Percentiles rank a stretch among this genome's conserved stretches.
Evolutionary conservation across 2,888 invertebrate genomes (phyloP).

Genomic region (Carcina quercana): DNA sequence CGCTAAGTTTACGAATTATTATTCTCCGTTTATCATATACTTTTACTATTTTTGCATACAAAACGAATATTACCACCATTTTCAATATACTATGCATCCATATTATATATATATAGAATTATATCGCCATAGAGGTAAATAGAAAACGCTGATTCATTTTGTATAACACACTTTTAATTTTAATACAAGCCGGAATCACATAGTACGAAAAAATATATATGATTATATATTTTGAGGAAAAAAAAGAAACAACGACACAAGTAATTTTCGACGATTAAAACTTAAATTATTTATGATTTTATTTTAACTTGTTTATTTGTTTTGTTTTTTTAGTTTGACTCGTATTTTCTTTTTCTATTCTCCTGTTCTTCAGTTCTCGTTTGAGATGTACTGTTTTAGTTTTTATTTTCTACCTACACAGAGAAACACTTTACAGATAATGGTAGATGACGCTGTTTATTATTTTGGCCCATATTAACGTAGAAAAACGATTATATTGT

Average conservation of each 20-base stretch:
- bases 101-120: no score
- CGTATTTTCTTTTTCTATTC: conserved; percentile 40
- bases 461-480: conserved; percentile 64
- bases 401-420: conserved; percentile 64
- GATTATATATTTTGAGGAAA: conserved; percentile 23
- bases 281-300: conserved; percentile 35
- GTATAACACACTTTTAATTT: conserved; percentile 46
- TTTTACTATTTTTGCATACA: conserved; percentile 67
- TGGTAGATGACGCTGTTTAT: conserved; percentile 60
- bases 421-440: conserved; percentile 72
- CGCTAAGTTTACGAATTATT: conserved; percentile 62
- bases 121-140: conserved; percentile 41
- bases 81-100: conserved; percentile 60
- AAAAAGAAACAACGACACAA: conserved; percentile 33
- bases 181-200: conserved; percentile 54
- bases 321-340: conserved; percentile 31
- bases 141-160: conserved; percentile 45
- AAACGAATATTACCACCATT: conserved; percentile 56
- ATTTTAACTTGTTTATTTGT: conserved; percentile 32
- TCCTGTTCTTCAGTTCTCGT: conserved; percentile 62
- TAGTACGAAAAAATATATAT: conserved; percentile 22
- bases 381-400: conserved; percentile 45
- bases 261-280: conserved; percentile 36
- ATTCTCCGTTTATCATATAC: conserved; percentile 63
- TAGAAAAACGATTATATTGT: conserved; percentile 43